Evolutionary conservation across 2,888 invertebrate genomes (phyloP).

Genomic region (Phasia obesa): DNA sequence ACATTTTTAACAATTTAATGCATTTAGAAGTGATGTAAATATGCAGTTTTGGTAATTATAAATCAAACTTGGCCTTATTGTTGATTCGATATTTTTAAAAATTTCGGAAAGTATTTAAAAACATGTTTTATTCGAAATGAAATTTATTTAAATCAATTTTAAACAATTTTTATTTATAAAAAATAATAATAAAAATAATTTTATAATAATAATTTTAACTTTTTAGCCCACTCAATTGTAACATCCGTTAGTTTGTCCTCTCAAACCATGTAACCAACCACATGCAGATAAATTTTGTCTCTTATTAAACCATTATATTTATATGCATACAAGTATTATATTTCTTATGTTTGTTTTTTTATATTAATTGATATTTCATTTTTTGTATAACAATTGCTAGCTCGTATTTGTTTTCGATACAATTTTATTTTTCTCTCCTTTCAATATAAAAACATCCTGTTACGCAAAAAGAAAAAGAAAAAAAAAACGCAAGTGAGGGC

Average conservation of each 20-base stretch:
- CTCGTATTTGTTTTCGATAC: constrained; percentile 21
- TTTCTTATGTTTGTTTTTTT: constrained; percentile 27
- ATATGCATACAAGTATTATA: not conserved
- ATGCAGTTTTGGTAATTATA: too few species aligned
- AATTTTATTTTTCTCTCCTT: constrained; percentile 16
- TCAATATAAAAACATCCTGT: constrained; percentile 40
- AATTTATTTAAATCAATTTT: too few species aligned
- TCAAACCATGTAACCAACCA: constrained; percentile 22
- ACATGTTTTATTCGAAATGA: too few species aligned
- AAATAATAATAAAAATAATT: too few species aligned
- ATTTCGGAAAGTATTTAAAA: too few species aligned
- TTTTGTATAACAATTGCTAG: constrained; percentile 11
- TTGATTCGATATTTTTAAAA: too few species aligned
- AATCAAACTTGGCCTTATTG: too few species aligned
- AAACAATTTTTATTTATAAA: too few species aligned
- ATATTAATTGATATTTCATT: constrained; percentile 10
- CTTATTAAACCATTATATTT: not conserved
- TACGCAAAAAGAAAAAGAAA: not conserved
- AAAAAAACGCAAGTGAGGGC: not conserved
- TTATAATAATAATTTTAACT: too few species aligned
- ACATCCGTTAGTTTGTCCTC: not conserved
- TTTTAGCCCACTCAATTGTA: constrained; percentile 1
- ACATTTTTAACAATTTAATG: too few species aligned
- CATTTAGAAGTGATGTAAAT: too few species aligned
- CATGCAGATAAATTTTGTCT: constrained; percentile 28